phyloP scores from a whole-genome alignment of 1,140 invertebrate species.

The Conopomorpha cramerella region DNA sequence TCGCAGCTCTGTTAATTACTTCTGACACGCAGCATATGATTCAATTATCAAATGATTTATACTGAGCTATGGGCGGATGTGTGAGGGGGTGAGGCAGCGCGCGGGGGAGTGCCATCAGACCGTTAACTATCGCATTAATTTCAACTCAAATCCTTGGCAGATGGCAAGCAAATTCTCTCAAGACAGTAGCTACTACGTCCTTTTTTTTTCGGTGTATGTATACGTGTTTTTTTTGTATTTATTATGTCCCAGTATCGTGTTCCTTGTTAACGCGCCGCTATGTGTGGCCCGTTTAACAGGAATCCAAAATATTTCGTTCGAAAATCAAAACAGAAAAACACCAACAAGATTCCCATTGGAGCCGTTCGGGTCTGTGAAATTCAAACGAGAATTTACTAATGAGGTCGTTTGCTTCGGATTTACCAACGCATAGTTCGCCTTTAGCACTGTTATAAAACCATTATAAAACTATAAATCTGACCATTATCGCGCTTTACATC shows the following conservation, averaged over 20 bases:
- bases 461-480: conserved; percentile 20
- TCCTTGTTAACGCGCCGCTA: conserved; percentile 28
- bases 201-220: conserved; percentile 25
- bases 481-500: conserved; percentile 28
- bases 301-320: conserved; percentile 10
- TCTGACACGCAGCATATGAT: conserved; percentile 59
- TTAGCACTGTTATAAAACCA: conserved; percentile 11
- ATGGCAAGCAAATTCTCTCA: conserved; percentile 44
- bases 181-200: conserved; percentile 22
- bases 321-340: no score
- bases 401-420: conserved; percentile 2
- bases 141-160: conserved; percentile 28
- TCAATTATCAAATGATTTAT: conserved; percentile 61
- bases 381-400: no score
- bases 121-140: conserved; percentile 49
- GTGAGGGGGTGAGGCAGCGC: conserved; percentile 5
- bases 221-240: no score
- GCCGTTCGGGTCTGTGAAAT: no score
- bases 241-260: no score
- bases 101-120: conserved; percentile 24
- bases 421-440: conserved; percentile 7
- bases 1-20: conserved; percentile 55
- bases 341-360: no score
- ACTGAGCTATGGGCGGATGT: conserved; percentile 22
- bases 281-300: conserved; percentile 23